Base-by-base conservation (phyloP, 92 coral and sea anemone genomes). In the Blastomussa wellsi region DNA sequence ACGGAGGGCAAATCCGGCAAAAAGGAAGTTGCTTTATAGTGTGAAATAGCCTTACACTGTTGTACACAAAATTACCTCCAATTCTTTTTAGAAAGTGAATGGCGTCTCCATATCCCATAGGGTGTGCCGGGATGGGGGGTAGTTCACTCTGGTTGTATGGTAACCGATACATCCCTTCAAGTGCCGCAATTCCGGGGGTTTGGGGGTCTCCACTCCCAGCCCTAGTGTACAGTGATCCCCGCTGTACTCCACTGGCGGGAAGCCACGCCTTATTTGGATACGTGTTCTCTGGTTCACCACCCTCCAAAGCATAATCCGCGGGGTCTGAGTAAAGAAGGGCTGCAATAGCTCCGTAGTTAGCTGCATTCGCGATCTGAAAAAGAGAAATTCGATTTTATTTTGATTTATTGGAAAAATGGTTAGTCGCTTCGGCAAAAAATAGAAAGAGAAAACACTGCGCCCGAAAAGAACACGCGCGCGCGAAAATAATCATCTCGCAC, bases 71-170 rank as follows among this genome's bases (percentile, higher is more conserved):
- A 71, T 49, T 68, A 91, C 94, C 94, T 70, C 62, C 67, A 86
- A 92, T 89, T 36, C 85, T 77, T 20, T 60, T 82, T 2, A 96
- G 90, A 60, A 96, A 94, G 10, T 96, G 81, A 48, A 90, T 59
- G n/a, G 98, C 98, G 41, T 96, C 98, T 31, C 94, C 95, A 88
- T 96, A 96, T 8, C 94, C 90, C 78, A 96, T 89, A 35, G 98
- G 96, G 47, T 96, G 98, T 13, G 98, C 98, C 39, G 98, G 98
- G 77, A 96, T 94, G 14, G 79, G 90, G 16, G 98, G 98, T n/a
- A 96, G 88, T 28, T 47, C 81, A 76, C 92, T 93, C 4, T 92
- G 89, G 47, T 83, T 88, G 38, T 33, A 35, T 19, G 88, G 49
- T 17, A 81, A 75, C 49, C 95, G 88, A 83, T 87, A 94, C 89